A percentile compares a stretch with the other conserved stretches of the same genome.
These are phyloP conservation scores for Columbina picui DNA, from an alignment of 2,113 vertebrate species.

Conservation along the genomic window DNA sequence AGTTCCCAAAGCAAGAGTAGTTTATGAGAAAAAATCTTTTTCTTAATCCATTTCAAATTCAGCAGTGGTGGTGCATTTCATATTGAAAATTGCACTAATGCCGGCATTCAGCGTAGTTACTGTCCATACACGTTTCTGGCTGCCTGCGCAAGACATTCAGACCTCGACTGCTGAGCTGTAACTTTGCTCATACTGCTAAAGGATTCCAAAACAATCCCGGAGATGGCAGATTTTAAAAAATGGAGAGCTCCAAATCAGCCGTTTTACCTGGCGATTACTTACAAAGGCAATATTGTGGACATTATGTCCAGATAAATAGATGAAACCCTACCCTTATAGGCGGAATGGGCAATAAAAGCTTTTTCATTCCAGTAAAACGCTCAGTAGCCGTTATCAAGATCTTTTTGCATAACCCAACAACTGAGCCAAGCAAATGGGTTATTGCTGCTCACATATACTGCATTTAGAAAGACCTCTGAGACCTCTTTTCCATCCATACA, in stretches of 20 bases:
- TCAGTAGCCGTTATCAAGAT: not conserved
- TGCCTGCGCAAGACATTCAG: not conserved
- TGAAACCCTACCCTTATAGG: not conserved
- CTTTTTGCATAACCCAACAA: not conserved
- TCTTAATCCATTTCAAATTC: not conserved
- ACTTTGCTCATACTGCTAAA: not conserved
- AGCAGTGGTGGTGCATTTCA: not conserved
- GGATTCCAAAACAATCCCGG: not conserved
- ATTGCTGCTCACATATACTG: not conserved
- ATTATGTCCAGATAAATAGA: not conserved
- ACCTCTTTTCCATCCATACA: not conserved
- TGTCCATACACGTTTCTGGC: not conserved
- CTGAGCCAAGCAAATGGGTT: not conserved
- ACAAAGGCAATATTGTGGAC: not conserved
- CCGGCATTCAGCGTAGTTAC: not conserved
- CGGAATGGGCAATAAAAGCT: not conserved
- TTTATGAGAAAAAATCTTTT: not conserved
- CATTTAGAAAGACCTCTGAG: conserved; percentile 4
- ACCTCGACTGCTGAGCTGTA: not conserved
- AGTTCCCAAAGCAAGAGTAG: not conserved
- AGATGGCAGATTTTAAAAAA: not conserved
- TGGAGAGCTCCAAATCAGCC: not conserved
- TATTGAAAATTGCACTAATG: not conserved
- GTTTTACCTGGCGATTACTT: not conserved
- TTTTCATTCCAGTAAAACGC: conserved; percentile 4